Percentiles rank a stretch among this genome's conserved stretches.
Conservation (phyloP, 2,888 invertebrate genomes). For the Cloeon dipterum region DNA sequence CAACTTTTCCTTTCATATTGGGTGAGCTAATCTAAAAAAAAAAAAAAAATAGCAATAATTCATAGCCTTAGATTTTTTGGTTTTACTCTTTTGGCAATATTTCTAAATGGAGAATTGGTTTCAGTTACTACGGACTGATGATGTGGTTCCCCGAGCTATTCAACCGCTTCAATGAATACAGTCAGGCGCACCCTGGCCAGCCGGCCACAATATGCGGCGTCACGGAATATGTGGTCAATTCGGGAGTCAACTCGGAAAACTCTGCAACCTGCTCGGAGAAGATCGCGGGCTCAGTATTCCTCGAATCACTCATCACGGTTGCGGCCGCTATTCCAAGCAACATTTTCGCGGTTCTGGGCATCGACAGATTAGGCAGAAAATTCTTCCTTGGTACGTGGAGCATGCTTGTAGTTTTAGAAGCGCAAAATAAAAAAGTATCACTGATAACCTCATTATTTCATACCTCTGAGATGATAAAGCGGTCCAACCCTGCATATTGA, state of each 20-base stretch:
- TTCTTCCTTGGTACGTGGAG: slow-evolving; percentile 53
- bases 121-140: slow-evolving; percentile 78
- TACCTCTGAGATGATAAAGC: too few relatives aligned
- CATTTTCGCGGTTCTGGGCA: slow-evolving; percentile 55
- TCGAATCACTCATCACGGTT: slow-evolving; percentile 68
- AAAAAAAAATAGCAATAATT: neutral
- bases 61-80: too few relatives aligned
- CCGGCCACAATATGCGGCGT: slow-evolving; percentile 48
- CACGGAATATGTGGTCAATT: slow-evolving; percentile 47
- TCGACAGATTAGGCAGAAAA: slow-evolving; percentile 69
- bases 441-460: too few relatives aligned
- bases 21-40: slow-evolving; percentile 25
- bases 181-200: slow-evolving; percentile 31
- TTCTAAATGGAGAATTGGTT: slow-evolving; percentile 7
- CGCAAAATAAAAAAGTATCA: too few relatives aligned
- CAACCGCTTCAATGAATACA: slow-evolving; percentile 67
- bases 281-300: slow-evolving; percentile 51
- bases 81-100: neutral
- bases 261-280: slow-evolving; percentile 36
- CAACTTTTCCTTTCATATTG: slow-evolving; percentile 84
- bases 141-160: slow-evolving; percentile 96
- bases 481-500: too few relatives aligned
- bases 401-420: too few relatives aligned
- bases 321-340: slow-evolving; percentile 71
- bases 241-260: slow-evolving; percentile 33